Base-by-base conservation (phyloP, 1,140 invertebrate species). In the Drosophila ficusphila region DNA sequence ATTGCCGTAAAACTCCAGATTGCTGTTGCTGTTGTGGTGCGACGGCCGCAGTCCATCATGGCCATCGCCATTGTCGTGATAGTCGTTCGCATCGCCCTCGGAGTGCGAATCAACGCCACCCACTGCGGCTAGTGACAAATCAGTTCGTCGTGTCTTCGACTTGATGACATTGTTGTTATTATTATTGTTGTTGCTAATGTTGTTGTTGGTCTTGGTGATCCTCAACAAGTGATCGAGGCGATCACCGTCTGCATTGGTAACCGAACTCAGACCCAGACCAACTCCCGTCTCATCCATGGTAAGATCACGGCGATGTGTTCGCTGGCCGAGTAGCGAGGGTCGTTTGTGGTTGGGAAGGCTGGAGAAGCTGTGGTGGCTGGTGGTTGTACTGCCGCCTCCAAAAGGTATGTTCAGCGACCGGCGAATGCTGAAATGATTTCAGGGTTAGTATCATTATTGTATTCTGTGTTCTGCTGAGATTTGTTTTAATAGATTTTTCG, bases 1-100 rank as follows among this genome's bases (percentile, higher is more conserved):
- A 52, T 91, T 90, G 0, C 72, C 69, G 44, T 88, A 88, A 41
- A 91, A 91, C 46, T 85, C 79, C 23, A 83, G 42, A 19, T 78
- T 78, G 61, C 69, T 76, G 14, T 86, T 88, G 51, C 54, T 54
- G 52, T 58, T 69, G 31, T 57, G 64, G 34, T 48, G 39, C 23
- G 57, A 12, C 4, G 36, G 65, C 23, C 39, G 19, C 31, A 54
- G 14, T 5, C 48, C 60, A 6, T 64, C 53, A 21, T 42, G 11
- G 11, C 54, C 47, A n/a, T 79, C 71, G 23, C 46, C 65, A 18
- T 76, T 79, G 9, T 64, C 49, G 4, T 56, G 31, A 5, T 38
- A 71, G 16, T 44, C 41, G n/a, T 54, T 25, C 1, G 29, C 5
- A 4, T 69, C 60, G 25, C 68, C 56, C 23, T 78, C 76, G 9